Evolutionary conservation across 1,140 invertebrate species (phyloP).

Genomic region (Diorhabda elongata): DNA sequence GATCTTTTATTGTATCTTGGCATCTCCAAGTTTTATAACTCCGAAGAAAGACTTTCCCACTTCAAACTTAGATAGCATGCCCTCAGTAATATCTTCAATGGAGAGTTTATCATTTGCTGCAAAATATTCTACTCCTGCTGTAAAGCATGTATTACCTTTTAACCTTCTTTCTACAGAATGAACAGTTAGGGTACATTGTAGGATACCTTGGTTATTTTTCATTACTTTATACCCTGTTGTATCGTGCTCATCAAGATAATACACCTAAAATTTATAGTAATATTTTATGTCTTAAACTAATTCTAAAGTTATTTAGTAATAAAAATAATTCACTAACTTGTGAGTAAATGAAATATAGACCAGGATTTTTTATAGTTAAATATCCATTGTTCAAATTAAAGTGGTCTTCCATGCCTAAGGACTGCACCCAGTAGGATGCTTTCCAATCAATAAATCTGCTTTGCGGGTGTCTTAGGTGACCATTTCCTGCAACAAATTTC

Average conservation of each 20-base stretch:
- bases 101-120: slow-evolving; percentile 60
- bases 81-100: slow-evolving; percentile 62
- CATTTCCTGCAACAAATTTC: slow-evolving; percentile 45
- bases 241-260: slow-evolving; percentile 62
- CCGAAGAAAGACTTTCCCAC: slow-evolving; percentile 76
- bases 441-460: slow-evolving; percentile 53
- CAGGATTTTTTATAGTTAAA: slow-evolving; percentile 54
- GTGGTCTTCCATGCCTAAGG: slow-evolving; percentile 45
- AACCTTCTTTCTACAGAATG: slow-evolving; percentile 42
- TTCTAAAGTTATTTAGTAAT: background rate
- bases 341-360: slow-evolving; percentile 63
- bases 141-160: slow-evolving; percentile 68
- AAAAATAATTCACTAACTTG: slow-evolving; percentile 48
- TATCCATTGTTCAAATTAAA: slow-evolving; percentile 49
- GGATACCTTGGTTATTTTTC: slow-evolving; percentile 52
- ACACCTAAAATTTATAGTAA: slow-evolving; percentile 48
- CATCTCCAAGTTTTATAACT: slow-evolving; percentile 66
- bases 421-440: slow-evolving; percentile 49
- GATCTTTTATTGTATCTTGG: slow-evolving; percentile 40
- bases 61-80: slow-evolving; percentile 66
- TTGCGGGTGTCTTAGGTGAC: slow-evolving; percentile 49
- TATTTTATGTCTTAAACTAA: background rate
- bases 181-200: slow-evolving; percentile 59
- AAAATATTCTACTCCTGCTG: slow-evolving; percentile 62
- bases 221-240: slow-evolving; percentile 60